These are phyloP conservation scores for Syngnathus acus DNA, from an alignment of 2,797 vertebrate genomes.

Conservation along the genomic window DNA sequence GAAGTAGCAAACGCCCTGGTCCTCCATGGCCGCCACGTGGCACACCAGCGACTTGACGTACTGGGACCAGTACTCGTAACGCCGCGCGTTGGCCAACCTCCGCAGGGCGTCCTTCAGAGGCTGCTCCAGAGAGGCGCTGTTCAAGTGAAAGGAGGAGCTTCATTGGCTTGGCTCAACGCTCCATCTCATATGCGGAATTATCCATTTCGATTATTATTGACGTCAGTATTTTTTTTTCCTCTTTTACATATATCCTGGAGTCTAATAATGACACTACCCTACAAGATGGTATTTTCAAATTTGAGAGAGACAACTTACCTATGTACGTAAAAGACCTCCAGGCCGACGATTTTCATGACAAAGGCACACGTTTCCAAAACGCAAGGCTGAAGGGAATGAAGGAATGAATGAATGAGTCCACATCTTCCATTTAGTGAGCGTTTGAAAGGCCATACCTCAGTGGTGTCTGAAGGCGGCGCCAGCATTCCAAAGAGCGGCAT, in stretches of 20 bases:
- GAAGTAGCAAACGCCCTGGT: constrained; percentile 72
- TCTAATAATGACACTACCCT: too few relatives aligned
- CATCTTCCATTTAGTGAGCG: too few relatives aligned
- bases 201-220: too few relatives aligned
- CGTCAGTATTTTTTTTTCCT: too few relatives aligned
- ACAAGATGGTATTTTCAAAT: too few relatives aligned
- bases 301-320: constrained; percentile 67
- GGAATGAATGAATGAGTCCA: neutral
- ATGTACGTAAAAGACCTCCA: constrained; percentile 95
- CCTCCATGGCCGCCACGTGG: constrained; percentile 79
- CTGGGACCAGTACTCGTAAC: constrained; percentile 94
- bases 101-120: constrained; percentile 86
- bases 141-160: neutral
- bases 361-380: constrained; percentile 95
- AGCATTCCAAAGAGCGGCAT: constrained; percentile 86
- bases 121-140: constrained; percentile 86
- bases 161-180: too few relatives aligned
- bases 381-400: constrained; percentile 73
- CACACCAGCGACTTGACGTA: constrained; percentile 83
- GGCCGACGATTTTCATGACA: constrained; percentile 94
- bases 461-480: constrained; percentile 80
- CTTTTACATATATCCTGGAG: too few relatives aligned
- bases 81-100: constrained; percentile 80
- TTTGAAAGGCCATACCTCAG: constrained; percentile 74
- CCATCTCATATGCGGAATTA: too few relatives aligned